A percentile compares a stretch with the other conserved stretches of the same genome.
Evolutionary conservation across 2,113 vertebrate species (phyloP).

Genomic region (Rhinoderma darwinii): DNA sequence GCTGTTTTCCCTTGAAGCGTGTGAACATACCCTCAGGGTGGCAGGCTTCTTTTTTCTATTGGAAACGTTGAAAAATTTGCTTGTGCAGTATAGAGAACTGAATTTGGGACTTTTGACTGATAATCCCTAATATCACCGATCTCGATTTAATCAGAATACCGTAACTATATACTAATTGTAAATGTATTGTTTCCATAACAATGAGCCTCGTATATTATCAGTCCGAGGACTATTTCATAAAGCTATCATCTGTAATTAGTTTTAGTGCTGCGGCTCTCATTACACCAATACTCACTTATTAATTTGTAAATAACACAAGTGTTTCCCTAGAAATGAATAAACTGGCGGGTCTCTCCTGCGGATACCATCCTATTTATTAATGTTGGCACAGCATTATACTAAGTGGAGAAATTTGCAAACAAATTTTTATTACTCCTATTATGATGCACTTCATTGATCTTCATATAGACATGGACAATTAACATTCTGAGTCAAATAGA

Average conservation of each 20-base stretch:
- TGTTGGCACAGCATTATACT: constrained; percentile 42
- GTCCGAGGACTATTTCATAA: constrained; percentile 13
- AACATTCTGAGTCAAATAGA: constrained; percentile 46
- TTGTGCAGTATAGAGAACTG: too few relatives aligned
- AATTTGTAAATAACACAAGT: constrained; percentile 53
- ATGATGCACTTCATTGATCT: constrained; percentile 54
- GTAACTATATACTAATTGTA: not conserved
- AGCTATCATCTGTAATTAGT: constrained; percentile 41
- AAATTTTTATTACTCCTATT: constrained; percentile 51
- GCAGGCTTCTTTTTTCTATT: too few relatives aligned
- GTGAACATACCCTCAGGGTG: too few relatives aligned
- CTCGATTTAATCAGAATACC: too few relatives aligned
- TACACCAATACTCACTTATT: constrained; percentile 34
- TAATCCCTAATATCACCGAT: too few relatives aligned
- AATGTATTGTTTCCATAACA: not conserved
- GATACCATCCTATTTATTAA: constrained; percentile 50
- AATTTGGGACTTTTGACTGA: too few relatives aligned
- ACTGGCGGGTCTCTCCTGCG: constrained; percentile 34
- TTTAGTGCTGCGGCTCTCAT: constrained; percentile 13
- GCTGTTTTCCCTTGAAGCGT: too few relatives aligned
- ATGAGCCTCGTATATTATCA: not conserved
- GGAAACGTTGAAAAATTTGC: too few relatives aligned
- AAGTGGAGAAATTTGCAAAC: constrained; percentile 39
- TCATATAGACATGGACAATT: constrained; percentile 55
- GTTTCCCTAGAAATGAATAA: constrained; percentile 32